phyloP scores from a whole-genome alignment of 2,888 invertebrate species.

The Amaurobius ferox region DNA sequence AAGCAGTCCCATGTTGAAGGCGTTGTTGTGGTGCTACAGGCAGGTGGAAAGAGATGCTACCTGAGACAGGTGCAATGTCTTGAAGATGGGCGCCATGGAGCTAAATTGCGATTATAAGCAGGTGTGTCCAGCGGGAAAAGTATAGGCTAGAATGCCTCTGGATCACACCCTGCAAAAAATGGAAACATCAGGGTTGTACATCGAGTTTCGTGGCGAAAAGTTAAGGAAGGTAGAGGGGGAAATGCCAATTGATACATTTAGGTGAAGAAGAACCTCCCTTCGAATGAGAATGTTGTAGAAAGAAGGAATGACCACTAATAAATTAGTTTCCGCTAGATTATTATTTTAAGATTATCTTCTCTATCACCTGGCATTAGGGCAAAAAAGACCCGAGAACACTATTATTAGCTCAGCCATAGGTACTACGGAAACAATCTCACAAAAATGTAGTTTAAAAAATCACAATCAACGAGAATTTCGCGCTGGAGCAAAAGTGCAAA shows the following conservation, averaged over 20 bases:
- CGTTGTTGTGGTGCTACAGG: background rate
- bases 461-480: no score
- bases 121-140: conserved; percentile 32
- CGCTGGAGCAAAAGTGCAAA: no score
- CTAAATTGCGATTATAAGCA: conserved; percentile 22
- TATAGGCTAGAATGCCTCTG: background rate
- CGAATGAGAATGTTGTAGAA: no score
- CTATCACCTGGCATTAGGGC: no score
- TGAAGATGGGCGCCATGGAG: conserved; percentile 10
- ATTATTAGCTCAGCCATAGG: no score
- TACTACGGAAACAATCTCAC: no score
- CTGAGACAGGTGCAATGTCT: conserved; percentile 41
- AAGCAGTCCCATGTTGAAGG: conserved; percentile 6
- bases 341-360: background rate
- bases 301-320: no score
- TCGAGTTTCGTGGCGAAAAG: background rate
- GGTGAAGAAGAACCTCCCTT: background rate
- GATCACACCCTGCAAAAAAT: background rate
- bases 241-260: background rate
- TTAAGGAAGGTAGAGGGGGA: background rate
- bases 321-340: no score
- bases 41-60: conserved; percentile 52
- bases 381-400: no score
- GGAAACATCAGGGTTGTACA: background rate
- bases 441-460: no score